Conservation (phyloP, 2,113 vertebrate genomes). For the Lophura nycthemera region DNA sequence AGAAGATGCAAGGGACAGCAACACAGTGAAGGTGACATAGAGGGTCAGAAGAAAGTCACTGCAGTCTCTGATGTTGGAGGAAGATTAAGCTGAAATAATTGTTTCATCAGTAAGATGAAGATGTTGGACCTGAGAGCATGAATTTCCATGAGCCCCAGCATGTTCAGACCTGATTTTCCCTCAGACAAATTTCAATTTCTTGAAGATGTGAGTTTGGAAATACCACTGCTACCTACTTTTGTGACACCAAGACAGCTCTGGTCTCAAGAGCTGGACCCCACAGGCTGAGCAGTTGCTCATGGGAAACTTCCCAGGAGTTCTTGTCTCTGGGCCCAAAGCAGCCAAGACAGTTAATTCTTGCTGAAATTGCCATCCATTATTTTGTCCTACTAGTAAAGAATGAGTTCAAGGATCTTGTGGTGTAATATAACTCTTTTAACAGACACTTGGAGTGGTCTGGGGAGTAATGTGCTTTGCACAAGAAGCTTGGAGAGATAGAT, state of each 20-base stretch:
- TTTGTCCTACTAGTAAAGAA: neutral
- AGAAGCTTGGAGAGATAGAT: neutral
- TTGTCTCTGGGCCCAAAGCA: neutral
- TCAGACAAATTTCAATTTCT: neutral
- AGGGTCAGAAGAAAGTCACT: neutral
- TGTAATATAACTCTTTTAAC: neutral
- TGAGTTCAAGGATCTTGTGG: neutral
- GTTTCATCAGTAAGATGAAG: neutral
- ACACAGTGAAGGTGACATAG: neutral
- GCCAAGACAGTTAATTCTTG: neutral
- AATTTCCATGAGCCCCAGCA: neutral
- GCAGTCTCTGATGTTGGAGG: neutral
- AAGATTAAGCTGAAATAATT: neutral
- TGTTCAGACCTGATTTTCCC: neutral
- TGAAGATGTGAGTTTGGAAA: neutral
- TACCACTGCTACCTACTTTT: neutral
- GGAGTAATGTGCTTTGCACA: neutral
- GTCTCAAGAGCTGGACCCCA: fast-evolving
- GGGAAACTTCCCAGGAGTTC: slow-evolving; percentile 11
- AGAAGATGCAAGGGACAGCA: neutral
- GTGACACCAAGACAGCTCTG: neutral
- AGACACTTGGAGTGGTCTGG: neutral
- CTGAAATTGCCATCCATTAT: neutral
- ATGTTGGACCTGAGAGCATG: neutral
- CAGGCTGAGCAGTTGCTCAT: neutral